Evolutionary conservation across 2,888 invertebrate species (phyloP).

Genomic region (Luperina nickerlii): DNA sequence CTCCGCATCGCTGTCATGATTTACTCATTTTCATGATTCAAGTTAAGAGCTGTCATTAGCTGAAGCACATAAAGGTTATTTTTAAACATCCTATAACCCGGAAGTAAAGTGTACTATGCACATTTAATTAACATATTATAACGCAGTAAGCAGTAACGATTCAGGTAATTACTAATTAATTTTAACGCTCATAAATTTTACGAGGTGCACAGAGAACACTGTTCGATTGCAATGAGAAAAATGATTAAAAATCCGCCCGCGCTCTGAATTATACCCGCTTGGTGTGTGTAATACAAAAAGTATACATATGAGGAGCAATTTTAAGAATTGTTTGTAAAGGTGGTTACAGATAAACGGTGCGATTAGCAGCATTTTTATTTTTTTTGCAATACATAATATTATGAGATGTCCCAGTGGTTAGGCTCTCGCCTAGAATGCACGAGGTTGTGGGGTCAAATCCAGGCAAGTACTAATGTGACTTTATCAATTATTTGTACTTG

Average conservation of each 20-base stretch:
- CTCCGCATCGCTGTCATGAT: no score
- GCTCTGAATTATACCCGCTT: constrained; percentile 36
- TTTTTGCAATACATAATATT: neutral
- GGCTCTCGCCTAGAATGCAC: neutral
- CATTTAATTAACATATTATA: neutral
- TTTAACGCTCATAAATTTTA: neutral
- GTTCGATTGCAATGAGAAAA: constrained; percentile 36
- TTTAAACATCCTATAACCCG: neutral
- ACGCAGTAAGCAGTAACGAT: neutral
- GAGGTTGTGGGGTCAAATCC: neutral
- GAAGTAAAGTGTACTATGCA: neutral
- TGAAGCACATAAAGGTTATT: neutral
- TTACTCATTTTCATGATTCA: neutral
- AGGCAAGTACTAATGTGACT: neutral
- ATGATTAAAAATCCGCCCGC: constrained; percentile 46
- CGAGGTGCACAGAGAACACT: neutral
- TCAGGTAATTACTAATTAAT: neutral
- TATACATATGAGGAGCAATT: constrained; percentile 39
- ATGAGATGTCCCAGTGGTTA: neutral
- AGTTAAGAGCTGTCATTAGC: neutral
- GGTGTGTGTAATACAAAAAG: constrained; percentile 38
- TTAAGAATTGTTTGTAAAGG: constrained; percentile 41
- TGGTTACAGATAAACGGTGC: constrained; percentile 29
- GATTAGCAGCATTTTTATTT: neutral
- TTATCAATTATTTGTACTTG: neutral